Conservation (phyloP, 2,113 vertebrate species). For the Hyperopisus bebe region DNA sequence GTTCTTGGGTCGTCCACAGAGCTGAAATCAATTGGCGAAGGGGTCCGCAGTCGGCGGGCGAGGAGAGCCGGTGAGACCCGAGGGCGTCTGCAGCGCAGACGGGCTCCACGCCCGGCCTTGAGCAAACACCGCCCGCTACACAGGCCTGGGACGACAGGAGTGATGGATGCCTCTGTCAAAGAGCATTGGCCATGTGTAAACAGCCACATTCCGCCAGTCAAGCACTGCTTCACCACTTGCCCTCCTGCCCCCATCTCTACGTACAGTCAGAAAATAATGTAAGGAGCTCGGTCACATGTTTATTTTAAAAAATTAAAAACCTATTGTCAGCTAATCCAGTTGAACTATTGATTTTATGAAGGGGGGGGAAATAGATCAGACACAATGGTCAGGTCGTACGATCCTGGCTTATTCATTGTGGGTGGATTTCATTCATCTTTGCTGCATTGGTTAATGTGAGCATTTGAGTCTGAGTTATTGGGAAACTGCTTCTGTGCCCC, state of each 20-base stretch:
- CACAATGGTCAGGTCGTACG: neutral
- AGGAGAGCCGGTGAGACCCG: neutral
- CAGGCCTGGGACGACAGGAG: neutral
- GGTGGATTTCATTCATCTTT: neutral
- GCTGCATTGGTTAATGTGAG: neutral
- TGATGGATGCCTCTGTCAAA: constrained; percentile 1
- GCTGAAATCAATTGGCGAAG: neutral
- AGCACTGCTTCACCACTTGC: neutral
- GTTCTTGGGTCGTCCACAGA: neutral
- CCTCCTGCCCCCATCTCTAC: neutral
- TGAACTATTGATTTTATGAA: neutral
- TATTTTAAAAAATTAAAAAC: neutral
- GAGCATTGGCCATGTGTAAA: neutral
- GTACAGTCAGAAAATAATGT: neutral
- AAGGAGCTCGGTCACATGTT: neutral
- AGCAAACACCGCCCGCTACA: neutral
- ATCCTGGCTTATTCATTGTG: neutral
- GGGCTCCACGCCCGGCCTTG: neutral
- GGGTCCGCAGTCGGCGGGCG: neutral
- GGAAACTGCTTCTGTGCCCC: neutral
- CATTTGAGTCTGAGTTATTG: neutral
- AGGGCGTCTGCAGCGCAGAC: neutral
- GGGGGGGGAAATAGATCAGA: neutral
- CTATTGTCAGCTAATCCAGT: neutral
- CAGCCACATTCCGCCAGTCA: neutral